Evolutionary conservation across 2,797 vertebrate species (phyloP), one percentile per base, ranked within the genome.

Genomic region (Sebastes oblongus): DNA sequence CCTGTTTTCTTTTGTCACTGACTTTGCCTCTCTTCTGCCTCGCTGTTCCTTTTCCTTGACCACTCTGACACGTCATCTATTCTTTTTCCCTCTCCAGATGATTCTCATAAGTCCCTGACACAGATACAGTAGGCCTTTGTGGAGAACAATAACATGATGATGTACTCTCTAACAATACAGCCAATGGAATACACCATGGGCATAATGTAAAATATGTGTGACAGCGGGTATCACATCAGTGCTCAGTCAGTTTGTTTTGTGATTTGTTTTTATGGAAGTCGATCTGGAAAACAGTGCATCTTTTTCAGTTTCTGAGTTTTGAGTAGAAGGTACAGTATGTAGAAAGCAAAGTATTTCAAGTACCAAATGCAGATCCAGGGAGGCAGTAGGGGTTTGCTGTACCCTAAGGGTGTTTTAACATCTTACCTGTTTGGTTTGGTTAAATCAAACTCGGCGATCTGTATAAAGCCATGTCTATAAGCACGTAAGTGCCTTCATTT

Each of bases 81-180:
- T 73, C 22, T 42, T 20, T 78, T 58, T 69, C 71, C 42, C 59
- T 78, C 81, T 76, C 22, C 25, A 85, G 77, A 82, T 83, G 72
- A 71, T 74, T 72, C 64, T 78, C 67, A 52, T 8, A 81, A 59
- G 46, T 56, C 68, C 18, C 71, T 80, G 54, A 86, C 73, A 80
- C 64, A 67, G 67, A 52, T 75, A 74, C 50, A 78, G 73, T 50
- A 50, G 76, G 66, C 60, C 59, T 74, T 56, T 65, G 16, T 72
- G 29, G 50, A 34, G 64, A 84, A 56, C 59, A 64, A 32, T 76
- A 32, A 54, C 54, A 58, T 66, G 30, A 78, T 77, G 64, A 68
- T 66, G 56, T n/a, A 8, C 60, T 86, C 66, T 65, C 20, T 68
- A 54, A 76, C 36, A 59, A 54, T 29, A 27, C 5, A 75, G 32